A percentile compares a stretch with the other conserved stretches of the same genome.
These are phyloP conservation scores for Conops quadrifasciatus DNA, from an alignment of 2,888 invertebrate genomes.

Conservation along the genomic window DNA sequence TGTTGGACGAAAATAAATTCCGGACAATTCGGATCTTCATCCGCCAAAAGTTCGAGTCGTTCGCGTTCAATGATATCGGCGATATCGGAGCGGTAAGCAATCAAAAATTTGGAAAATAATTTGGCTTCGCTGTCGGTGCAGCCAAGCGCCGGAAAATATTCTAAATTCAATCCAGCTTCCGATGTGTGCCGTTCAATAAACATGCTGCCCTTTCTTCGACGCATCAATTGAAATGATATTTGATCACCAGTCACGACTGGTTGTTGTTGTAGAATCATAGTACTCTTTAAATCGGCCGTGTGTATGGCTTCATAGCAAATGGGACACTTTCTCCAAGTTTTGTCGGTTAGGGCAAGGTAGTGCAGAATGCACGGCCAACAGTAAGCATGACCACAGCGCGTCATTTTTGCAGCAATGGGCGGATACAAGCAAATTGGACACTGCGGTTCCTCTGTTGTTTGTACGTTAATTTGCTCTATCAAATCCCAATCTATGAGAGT, in stretches of 20 bases:
- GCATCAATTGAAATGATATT: slow-evolving; percentile 85
- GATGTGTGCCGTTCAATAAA: slow-evolving; percentile 52
- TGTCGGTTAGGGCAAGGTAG: slow-evolving; percentile 86
- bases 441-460: slow-evolving; percentile 73
- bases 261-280: slow-evolving; percentile 58
- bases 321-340: slow-evolving; percentile 85
- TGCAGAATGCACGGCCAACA: slow-evolving; percentile 97
- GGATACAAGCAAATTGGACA: slow-evolving; percentile 94
- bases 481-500: slow-evolving; percentile 89
- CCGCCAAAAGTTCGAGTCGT: slow-evolving; percentile 71
- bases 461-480: slow-evolving; percentile 87
- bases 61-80: slow-evolving; percentile 79
- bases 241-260: slow-evolving; percentile 69
- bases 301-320: slow-evolving; percentile 89
- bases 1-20: slow-evolving; percentile 88
- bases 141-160: slow-evolving; percentile 61
- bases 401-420: slow-evolving; percentile 89
- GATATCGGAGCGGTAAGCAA: slow-evolving; percentile 75
- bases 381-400: slow-evolving; percentile 93
- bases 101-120: slow-evolving; percentile 76
- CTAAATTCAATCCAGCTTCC: slow-evolving; percentile 25
- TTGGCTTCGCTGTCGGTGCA: slow-evolving; percentile 64
- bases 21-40: slow-evolving; percentile 78
- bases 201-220: slow-evolving; percentile 74
- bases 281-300: slow-evolving; percentile 85